A percentile compares a stretch with the other conserved stretches of the same genome.
Evolutionary conservation across 2,888 invertebrate species (phyloP).

Genomic region (Steinernema hermaphroditum): DNA sequence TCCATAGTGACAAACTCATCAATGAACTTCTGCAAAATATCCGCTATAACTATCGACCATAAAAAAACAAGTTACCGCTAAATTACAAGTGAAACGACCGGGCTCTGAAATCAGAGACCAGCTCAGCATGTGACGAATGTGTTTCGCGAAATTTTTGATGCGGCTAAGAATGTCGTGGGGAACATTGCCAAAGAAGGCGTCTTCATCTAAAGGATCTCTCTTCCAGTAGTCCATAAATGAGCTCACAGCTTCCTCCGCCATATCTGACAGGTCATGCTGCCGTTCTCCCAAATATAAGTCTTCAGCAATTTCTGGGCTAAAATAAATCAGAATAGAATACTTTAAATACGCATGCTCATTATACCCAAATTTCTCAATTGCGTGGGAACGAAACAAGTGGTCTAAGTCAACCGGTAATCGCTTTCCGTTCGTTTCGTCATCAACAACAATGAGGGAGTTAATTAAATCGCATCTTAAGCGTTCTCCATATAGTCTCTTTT

Average conservation of each 20-base stretch:
- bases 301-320: background rate
- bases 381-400: background rate
- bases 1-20: slow-evolving; percentile 58
- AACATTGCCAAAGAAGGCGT: background rate
- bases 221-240: background rate
- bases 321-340: background rate
- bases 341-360: background rate
- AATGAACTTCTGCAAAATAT: slow-evolving; percentile 49
- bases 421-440: background rate
- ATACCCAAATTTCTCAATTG: background rate
- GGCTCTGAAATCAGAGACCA: background rate
- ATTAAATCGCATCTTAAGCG: background rate
- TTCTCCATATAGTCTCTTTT: background rate
- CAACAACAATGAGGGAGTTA: background rate
- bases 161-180: background rate
- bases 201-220: background rate
- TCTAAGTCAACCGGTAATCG: background rate
- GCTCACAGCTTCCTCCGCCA: background rate
- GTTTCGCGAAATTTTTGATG: background rate
- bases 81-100: background rate
- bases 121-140: background rate
- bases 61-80: background rate
- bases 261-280: background rate
- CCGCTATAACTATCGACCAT: background rate
- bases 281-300: background rate